Evolutionary conservation across 2,797 vertebrate species (phyloP).

Genomic region (Melanotaenia boesemani): DNA sequence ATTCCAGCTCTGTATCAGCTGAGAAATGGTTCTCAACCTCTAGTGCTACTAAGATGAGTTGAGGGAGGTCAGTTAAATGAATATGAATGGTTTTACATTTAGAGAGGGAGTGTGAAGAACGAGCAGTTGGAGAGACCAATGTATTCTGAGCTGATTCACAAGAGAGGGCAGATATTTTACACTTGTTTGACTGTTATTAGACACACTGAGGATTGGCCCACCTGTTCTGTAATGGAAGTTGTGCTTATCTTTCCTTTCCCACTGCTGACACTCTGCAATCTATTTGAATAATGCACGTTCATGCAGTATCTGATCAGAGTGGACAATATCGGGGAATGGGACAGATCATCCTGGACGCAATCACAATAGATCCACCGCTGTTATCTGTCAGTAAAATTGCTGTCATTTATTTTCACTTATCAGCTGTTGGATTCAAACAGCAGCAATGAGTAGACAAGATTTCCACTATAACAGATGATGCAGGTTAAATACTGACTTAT

Average conservation of each 20-base stretch:
- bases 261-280: constrained; percentile 5
- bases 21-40: no score
- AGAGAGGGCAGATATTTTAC: not conserved
- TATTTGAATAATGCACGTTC: constrained; percentile 27
- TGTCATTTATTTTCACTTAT: not conserved
- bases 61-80: no score
- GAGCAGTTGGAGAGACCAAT: not conserved
- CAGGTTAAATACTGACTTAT: not conserved
- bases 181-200: not conserved
- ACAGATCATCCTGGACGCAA: constrained; percentile 14
- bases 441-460: not conserved
- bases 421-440: constrained; percentile 8
- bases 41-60: no score
- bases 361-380: constrained; percentile 9
- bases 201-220: not conserved
- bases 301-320: constrained; percentile 19
- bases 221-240: not conserved
- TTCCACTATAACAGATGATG: not conserved
- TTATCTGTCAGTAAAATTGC: constrained; percentile 15
- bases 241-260: constrained; percentile 1
- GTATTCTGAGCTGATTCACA: not conserved
- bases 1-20: not conserved
- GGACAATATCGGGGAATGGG: constrained; percentile 20
- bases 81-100: no score
- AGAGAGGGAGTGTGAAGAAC: not conserved